These are phyloP conservation scores for Thalpophila matura DNA, from an alignment of 2,888 invertebrate genomes.

Conservation along the genomic window DNA sequence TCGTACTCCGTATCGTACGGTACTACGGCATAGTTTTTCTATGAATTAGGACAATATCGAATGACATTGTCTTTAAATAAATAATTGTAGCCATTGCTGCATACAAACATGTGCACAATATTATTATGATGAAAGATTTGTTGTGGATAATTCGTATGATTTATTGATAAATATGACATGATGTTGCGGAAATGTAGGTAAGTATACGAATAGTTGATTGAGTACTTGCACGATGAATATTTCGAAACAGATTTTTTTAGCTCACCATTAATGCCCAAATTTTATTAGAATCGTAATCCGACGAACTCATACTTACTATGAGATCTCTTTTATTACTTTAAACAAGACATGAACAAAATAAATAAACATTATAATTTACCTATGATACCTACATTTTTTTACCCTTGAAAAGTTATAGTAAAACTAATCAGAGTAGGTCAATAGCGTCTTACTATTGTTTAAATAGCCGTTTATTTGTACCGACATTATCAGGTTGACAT, in stretches of 20 bases:
- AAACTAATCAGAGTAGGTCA: conserved; percentile 42
- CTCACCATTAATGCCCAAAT: too few species aligned
- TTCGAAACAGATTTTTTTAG: too few species aligned
- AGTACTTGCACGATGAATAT: too few species aligned
- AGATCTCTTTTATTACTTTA: neutral
- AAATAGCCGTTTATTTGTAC: conserved; percentile 5
- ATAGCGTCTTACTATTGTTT: conserved; percentile 29
- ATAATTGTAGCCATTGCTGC: conserved; percentile 25
- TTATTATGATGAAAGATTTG: conserved; percentile 8
- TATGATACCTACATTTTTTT: neutral
- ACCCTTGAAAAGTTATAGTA: conserved; percentile 27
- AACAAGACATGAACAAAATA: neutral
- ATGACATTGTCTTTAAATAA: conserved; percentile 25
- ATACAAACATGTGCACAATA: conserved; percentile 1
- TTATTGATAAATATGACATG: neutral
- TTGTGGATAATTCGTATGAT: conserved; percentile 1
- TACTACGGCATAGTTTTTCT: conserved; percentile 31
- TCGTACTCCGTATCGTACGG: conserved; percentile 44
- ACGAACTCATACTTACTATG: neutral
- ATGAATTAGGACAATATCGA: conserved; percentile 37
- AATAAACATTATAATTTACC: neutral
- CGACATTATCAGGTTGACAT: conserved; percentile 9
- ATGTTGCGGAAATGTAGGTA: neutral
- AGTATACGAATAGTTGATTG: neutral
- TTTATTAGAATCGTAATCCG: too few species aligned